These are phyloP conservation scores for Coleophora deauratella DNA, from an alignment of 2,888 invertebrate genomes.

Conservation along the genomic window DNA sequence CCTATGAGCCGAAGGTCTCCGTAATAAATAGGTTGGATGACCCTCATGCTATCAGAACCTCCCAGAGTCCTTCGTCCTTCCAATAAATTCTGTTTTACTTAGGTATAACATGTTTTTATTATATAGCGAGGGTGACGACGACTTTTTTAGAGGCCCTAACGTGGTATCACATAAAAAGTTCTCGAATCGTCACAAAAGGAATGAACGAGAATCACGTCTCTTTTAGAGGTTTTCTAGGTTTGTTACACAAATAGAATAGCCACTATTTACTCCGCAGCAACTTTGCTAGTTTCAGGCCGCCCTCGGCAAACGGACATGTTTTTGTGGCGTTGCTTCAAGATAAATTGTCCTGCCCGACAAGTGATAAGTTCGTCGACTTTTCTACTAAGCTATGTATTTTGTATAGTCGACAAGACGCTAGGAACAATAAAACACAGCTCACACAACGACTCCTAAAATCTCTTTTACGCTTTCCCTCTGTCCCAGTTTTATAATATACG, in stretches of 20 bases:
- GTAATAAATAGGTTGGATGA: no score
- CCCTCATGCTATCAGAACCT: no score
- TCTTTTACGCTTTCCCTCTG: constrained; percentile 10
- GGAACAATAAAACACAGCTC: constrained; percentile 13
- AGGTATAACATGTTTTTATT: no score
- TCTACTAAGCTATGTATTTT: no score
- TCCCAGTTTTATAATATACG: constrained; percentile 10
- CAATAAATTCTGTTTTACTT: no score
- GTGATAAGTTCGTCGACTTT: no score
- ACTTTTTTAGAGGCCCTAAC: no score
- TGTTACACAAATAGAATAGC: neutral
- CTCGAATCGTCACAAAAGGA: neutral
- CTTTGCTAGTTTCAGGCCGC: neutral
- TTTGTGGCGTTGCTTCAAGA: neutral
- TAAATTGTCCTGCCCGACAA: no score
- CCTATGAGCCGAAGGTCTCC: no score
- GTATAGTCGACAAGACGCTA: no score
- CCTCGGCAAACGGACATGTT: constrained; percentile 1
- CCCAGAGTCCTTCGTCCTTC: no score
- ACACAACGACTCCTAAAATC: constrained; percentile 11
- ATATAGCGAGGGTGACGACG: no score
- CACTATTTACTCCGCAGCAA: constrained; percentile 1
- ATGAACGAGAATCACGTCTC: constrained; percentile 3
- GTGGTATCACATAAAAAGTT: constrained; percentile 4
- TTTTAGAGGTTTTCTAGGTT: constrained; percentile 3